Evolutionary conservation across 2,113 vertebrate species (phyloP), one percentile per base, ranked within the genome.

Genomic region (Tychaedon coryphoeus): DNA sequence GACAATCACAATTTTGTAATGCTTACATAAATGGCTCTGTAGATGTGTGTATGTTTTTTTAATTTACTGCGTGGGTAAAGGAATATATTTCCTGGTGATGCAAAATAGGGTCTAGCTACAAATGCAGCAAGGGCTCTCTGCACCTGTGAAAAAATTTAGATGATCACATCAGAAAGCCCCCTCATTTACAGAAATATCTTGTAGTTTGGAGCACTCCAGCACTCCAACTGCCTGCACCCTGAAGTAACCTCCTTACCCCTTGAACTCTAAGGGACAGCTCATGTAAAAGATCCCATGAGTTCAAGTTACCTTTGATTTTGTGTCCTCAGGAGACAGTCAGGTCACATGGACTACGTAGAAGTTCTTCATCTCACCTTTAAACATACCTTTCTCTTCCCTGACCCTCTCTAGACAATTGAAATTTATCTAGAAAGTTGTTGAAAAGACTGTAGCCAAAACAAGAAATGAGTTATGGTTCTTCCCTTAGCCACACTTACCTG

Each of bases 1-100:
- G 92, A 92, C 76, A 95, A 93, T 81, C 94, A 81, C 79, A 78
- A 65, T 92, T 96, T 92, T 89, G 66, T 81, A 64, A 86, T 81
- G 86, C 83, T 95, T 94, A 94, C 56, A 95, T 86, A 95, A 97
- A 92, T 93, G 65, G 73, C 62, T 90, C 67, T 69, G 51, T 84
- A 95, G 83, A 67, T 48, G 20, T 89, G 86, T 77, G 67, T 58
- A 76, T 74, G 43, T 4, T 73, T 93, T 97, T 73, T 74, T 89
- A 93, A 95, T 95, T 89, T 89, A 61, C 53, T 91, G 85, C 8
- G 5, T 86, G 47, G 75, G 77, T 80, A 83, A 95, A 73, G 78
- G 74, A 95, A 51, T 60, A 40, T n/a, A 40, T 88, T 95, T 96
- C 58, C 88, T 83, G 51, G 40, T 77, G 51, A 60, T 64, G 65